Base-by-base conservation (phyloP, 1,140 invertebrate species). In the Mizuhopecten yessoensis region DNA sequence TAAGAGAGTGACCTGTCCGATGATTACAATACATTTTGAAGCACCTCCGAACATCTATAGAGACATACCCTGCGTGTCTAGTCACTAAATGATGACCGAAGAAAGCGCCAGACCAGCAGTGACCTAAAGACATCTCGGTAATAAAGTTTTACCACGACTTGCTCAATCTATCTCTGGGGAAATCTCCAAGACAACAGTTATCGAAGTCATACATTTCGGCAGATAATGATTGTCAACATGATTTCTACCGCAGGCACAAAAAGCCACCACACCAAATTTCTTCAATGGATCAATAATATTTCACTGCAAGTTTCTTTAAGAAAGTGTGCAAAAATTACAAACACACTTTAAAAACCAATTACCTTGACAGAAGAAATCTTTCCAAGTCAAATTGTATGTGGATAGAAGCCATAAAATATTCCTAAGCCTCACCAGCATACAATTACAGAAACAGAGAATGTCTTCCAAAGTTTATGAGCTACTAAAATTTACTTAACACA, bases 271-370 rank as follows among this genome's bases (percentile, higher is more conserved):
- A 11, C 57, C n/a, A 75, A 29, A 3, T n/a, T 29, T 75, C 57
- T 29, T 75, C 17, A 17, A 17, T 29, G n/a, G 57, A 75, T 75
- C 57, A n/a, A 75, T 75, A 29, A 75, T 75, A 75, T 75, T 75
- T 75, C 23, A n/a, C 57, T 75, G 57, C 57, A 75, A 75, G 57
- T 75, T 75, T 75, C 57, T 75, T 75, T 75, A 75, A 75, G 29
- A n/a, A 75, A 29, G n/a, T 75, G 23, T 75, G 57, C 57, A 75
- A 75, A 75, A 75, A 29, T 75, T 75, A 75, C 57, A 75, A 45
- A 45, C 1, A n/a, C 57, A 75, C 23, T 75, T 75, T 29, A 75
- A 75, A 75, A 75, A 75, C 23, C 57, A 75, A 75, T 75, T 75
- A 75, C 57, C n/a, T n/a, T 75, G 57, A 75, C 57, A 75, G 57